Evolutionary conservation across 2,797 vertebrate genomes (phyloP).

Genomic region (Lithobates sylvaticus): DNA sequence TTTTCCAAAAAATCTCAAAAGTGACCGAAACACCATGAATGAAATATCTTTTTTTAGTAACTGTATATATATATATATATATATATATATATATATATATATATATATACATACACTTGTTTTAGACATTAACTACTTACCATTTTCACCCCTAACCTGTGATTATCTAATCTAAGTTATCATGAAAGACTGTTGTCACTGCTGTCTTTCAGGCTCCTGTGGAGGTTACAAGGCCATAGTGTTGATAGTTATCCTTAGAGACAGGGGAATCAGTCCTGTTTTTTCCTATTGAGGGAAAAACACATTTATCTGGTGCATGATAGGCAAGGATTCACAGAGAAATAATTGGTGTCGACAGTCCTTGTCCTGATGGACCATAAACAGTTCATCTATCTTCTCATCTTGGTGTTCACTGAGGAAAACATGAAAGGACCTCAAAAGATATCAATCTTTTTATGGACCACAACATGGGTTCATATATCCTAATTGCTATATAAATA

Average conservation of each 20-base stretch:
- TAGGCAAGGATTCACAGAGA: neutral
- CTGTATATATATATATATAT: neutral
- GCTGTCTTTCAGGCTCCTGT: neutral
- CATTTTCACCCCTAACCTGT: neutral
- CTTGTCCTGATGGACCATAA: slow-evolving; percentile 43
- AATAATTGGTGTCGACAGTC: slow-evolving; percentile 46
- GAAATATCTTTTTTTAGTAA: neutral
- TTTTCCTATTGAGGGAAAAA: slow-evolving; percentile 28
- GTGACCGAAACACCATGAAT: neutral
- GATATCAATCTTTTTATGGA: neutral
- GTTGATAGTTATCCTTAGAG: slow-evolving; percentile 36
- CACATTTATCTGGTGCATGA: slow-evolving; percentile 35
- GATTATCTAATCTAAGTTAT: slow-evolving; percentile 19
- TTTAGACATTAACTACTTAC: neutral
- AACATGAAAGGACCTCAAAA: slow-evolving; percentile 29
- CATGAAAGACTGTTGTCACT: neutral
- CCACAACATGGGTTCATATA: neutral
- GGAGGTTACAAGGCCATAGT: slow-evolving; percentile 50
- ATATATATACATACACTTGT: neutral
- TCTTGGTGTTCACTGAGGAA: slow-evolving; percentile 33
- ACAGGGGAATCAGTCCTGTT: slow-evolving; percentile 37
- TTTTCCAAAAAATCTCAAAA: no score
- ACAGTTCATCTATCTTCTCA: slow-evolving; percentile 54
- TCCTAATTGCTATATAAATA: neutral
- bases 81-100: no score